Evolutionary conservation across 2,797 vertebrate species (phyloP).

Genomic region (Sarcoramphus papa): DNA sequence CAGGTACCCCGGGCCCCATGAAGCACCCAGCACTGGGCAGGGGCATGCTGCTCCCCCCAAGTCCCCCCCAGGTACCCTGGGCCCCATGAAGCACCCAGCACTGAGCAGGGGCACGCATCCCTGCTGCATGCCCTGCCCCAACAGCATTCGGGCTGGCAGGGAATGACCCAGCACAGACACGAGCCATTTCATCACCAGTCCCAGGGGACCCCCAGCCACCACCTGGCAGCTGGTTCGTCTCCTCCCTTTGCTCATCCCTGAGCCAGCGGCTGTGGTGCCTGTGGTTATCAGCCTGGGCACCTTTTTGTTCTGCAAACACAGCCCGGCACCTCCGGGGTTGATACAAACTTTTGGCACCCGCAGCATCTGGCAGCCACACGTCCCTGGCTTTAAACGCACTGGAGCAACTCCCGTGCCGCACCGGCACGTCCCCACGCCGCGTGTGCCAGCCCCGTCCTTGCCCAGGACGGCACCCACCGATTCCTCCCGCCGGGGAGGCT

Average conservation of each 20-base stretch:
- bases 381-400: fast-evolving
- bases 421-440: not conserved
- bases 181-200: not conserved
- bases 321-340: not conserved
- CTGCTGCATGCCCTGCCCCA: fast-evolving
- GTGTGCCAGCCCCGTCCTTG: not conserved
- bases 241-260: not conserved
- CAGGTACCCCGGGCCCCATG: not conserved
- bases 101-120: not conserved
- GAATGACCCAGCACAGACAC: fast-evolving
- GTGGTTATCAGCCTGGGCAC: not conserved
- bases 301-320: not conserved
- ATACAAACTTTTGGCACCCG: fast-evolving
- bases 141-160: not conserved
- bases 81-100: not conserved
- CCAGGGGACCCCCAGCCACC: not conserved
- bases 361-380: fast-evolving
- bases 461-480: fast-evolving
- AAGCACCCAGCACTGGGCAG: not conserved
- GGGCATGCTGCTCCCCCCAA: not conserved
- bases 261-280: not conserved
- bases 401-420: not conserved
- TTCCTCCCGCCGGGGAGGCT: too few species aligned
- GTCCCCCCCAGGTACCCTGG: not conserved
- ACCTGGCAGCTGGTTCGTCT: not conserved